These are phyloP conservation scores for Bos javanicus DNA, from an alignment of 2,113 vertebrate species.

Conservation along the genomic window DNA sequence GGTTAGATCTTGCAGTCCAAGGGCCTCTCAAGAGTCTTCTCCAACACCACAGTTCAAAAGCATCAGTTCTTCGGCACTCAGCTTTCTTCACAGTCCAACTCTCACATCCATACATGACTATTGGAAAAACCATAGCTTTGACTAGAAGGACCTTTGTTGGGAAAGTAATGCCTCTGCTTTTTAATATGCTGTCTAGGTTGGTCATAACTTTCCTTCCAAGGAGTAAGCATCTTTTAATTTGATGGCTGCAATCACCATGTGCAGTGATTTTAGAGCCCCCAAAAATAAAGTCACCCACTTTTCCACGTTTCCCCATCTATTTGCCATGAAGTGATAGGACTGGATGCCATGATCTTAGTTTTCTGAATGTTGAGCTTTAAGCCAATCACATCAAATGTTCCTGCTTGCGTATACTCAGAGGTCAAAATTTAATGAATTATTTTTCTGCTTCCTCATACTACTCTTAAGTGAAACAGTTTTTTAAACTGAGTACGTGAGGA, in stretches of 20 bases:
- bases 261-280: background rate
- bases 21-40: background rate
- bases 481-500: background rate
- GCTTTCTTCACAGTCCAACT: background rate
- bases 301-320: background rate
- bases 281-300: background rate
- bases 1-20: background rate
- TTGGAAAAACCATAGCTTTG: background rate
- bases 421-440: background rate
- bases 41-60: background rate
- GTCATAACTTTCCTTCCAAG: background rate
- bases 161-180: background rate
- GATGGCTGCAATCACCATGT: background rate
- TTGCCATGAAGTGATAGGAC: background rate
- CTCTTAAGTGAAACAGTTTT: background rate
- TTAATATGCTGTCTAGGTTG: background rate
- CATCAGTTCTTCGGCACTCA: fast-evolving
- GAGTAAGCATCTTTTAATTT: background rate
- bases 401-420: background rate
- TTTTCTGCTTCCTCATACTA: background rate
- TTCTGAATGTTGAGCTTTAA: background rate
- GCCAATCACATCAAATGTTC: background rate
- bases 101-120: background rate
- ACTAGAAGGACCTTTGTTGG: background rate
- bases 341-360: background rate